A percentile compares a stretch with the other conserved stretches of the same genome.
Evolutionary conservation across 1,140 invertebrate species (phyloP).

Genomic region (Rhizoglyphus robini): DNA sequence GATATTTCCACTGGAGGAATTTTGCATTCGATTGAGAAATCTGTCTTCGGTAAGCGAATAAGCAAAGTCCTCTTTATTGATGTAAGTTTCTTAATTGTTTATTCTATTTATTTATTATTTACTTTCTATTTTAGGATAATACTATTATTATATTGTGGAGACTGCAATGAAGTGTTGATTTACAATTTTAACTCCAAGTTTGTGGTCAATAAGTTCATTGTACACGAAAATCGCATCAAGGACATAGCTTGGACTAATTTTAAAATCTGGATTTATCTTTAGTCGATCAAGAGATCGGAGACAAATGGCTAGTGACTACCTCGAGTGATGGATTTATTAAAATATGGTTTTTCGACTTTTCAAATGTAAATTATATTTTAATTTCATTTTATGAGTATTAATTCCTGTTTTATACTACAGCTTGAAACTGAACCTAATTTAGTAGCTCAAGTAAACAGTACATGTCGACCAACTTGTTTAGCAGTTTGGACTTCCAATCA

Average conservation of each 20-base stretch:
- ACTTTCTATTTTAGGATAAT: too few relatives aligned
- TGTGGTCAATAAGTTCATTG: slow-evolving; percentile 36
- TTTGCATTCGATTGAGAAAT: slow-evolving; percentile 20
- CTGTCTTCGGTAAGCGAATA: slow-evolving; percentile 18
- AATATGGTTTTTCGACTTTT: slow-evolving; percentile 45
- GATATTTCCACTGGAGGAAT: slow-evolving; percentile 18
- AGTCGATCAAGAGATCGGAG: too few relatives aligned
- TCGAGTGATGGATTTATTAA: slow-evolving; percentile 64
- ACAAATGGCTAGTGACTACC: slow-evolving; percentile 45
- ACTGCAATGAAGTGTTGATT: slow-evolving; percentile 51
- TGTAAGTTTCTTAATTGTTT: too few relatives aligned
- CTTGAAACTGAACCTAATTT: slow-evolving; percentile 25
- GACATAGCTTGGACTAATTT: slow-evolving; percentile 36
- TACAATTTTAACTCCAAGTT: slow-evolving; percentile 31
- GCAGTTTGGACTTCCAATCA: slow-evolving; percentile 24
- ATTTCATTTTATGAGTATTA: not conserved
- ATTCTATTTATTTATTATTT: too few relatives aligned
- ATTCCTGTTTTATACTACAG: slow-evolving; percentile 19
- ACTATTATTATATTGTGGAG: slow-evolving; percentile 50
- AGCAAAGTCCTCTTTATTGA: slow-evolving; percentile 21
- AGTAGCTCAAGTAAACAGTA: slow-evolving; percentile 30
- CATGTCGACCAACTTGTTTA: slow-evolving; percentile 33
- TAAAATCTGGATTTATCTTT: too few relatives aligned
- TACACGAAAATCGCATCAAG: slow-evolving; percentile 44
- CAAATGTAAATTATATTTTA: slow-evolving; percentile 23